Base-by-base conservation (phyloP, 2,888 invertebrate genomes). In the Synergus gifuensis region DNA sequence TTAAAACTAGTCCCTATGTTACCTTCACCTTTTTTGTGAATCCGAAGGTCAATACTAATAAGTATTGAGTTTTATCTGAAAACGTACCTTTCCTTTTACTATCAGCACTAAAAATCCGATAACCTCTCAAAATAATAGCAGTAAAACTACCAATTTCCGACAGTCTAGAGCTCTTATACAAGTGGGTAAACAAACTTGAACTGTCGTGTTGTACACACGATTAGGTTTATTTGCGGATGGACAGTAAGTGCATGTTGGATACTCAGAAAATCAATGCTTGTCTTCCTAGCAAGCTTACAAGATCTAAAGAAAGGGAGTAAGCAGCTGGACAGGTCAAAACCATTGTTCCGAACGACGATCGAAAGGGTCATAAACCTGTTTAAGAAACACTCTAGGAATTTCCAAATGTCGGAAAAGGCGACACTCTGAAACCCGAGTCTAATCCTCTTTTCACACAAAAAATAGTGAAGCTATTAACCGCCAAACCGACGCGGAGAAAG, bases 201-300 rank as follows among this genome's bases (percentile, higher is more conserved):
- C 66, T 18, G 18, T 42, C 66, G 66, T 66, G 84, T 83, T 85
- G 84, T 84, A 87, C 86, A 87, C 87, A 86, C 88, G 90, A 91
- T 91, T 90, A 90, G 89, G 87, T 90, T 89, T 88, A 89, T 89
- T 89, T 88, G 90, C 86, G 88, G 88, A 80, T 84, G 83, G 83
- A 85, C 86, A 83, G 82, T 82, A 86, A 87, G 87, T 84, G 86
- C 84, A 83, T 86, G 87, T 86, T 82, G 85, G 85, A 86, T 85
- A 86, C 87, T 85, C 86, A 86, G 86, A 85, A 89, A 89, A 88
- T 89, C 89, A 87, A 89, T 88, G 86, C 80, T 80, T 83, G 16
- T 49, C 9, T 85, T 84, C 81, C 81, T 83, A 82, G 78, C 79
- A 82, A 77, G 81, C 78, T 80, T 81, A 82, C 80, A 64, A 78